Base-by-base conservation (phyloP, 2,888 invertebrate genomes). In the Mellilla xanthometata region DNA sequence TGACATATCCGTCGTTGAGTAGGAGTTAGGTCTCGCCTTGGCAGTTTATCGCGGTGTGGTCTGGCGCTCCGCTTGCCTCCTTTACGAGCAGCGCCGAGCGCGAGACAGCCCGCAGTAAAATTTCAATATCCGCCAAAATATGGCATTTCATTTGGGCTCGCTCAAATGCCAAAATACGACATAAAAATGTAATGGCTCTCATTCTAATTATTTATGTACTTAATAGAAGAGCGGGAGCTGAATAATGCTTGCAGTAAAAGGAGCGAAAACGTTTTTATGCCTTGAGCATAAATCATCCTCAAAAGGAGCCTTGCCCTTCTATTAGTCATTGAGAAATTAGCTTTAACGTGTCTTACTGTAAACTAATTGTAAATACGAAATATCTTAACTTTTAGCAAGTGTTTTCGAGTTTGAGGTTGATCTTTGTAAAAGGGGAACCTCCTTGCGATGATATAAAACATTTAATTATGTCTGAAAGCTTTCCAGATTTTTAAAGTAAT, bases 101-200 rank as follows among this genome's bases (percentile, higher is more conserved):
- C 58, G 65, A 69, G 65, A 62, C 62, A 64, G 62, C 54, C 54
- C 65, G 73, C 72, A 73, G 72, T 79, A 76, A 77, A 79, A 76
- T 74, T 78, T 77, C 77, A 78, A 79, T 77, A 77, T 77, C 71
- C 72, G 58, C 64, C 65, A 68, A 77, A 76, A 78, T 76, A 76
- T 74, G 72, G 70, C 67, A 69, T 76, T 76, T 76, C 70, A 76
- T 76, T 77, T 70, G 57, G 56, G 59, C 66, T 65, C 64, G 58
- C 65, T 59, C 65, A 60, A 71, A 73, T 67, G 65, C 65, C 64
- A 62, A 70, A 65, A 68, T 50, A 49, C 56, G 47, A 49, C 52
- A 55, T 66, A 64, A 68, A 68, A 68, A 57, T 62, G 62, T 62
- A 63, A 63, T 61, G 56, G 63, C 57, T 56, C 56, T 52, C 52